A percentile compares a stretch with the other conserved stretches of the same genome.
Conservation (phyloP, 2,113 vertebrate genomes). For the Carassius carassius region DNA sequence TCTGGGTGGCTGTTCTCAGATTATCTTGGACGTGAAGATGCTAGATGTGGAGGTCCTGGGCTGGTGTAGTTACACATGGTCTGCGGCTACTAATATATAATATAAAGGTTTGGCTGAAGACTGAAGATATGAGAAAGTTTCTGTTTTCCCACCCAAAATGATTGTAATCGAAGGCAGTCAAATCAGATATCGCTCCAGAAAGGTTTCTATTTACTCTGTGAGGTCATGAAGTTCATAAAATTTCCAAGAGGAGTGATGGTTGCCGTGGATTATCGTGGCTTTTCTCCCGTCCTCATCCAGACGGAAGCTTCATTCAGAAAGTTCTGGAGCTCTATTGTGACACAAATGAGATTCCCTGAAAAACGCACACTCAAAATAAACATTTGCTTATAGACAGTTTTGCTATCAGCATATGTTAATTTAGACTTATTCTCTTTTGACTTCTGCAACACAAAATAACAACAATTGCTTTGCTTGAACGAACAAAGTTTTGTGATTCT, state of each 20-base stretch:
- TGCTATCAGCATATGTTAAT: conserved; percentile 1
- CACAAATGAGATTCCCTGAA: conserved; percentile 53
- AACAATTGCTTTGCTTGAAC: conserved; percentile 13
- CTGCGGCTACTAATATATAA: too few species aligned
- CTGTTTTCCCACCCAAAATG: not conserved
- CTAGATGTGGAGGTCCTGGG: too few species aligned
- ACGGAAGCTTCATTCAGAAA: conserved; percentile 47
- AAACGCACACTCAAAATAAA: conserved; percentile 52
- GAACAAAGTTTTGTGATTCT: not conserved
- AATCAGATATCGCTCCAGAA: not conserved
- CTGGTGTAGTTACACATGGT: too few species aligned
- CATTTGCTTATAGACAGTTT: conserved; percentile 45
- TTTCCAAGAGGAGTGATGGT: conserved; percentile 13
- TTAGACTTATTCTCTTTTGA: conserved; percentile 12
- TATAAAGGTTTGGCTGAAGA: not conserved
- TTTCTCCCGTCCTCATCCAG: conserved; percentile 37
- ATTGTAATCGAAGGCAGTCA: not conserved
- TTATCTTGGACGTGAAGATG: too few species aligned
- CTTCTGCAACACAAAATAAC: not conserved
- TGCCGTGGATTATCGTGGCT: conserved; percentile 43
- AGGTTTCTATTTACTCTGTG: not conserved
- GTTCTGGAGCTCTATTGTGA: conserved; percentile 41
- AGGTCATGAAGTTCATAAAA: conserved; percentile 40
- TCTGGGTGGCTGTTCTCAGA: too few species aligned
- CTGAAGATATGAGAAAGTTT: not conserved